Percentiles rank a stretch among this genome's conserved stretches.
Evolutionary conservation across 2,797 vertebrate species (phyloP).

Genomic region (Alouatta caraya): DNA sequence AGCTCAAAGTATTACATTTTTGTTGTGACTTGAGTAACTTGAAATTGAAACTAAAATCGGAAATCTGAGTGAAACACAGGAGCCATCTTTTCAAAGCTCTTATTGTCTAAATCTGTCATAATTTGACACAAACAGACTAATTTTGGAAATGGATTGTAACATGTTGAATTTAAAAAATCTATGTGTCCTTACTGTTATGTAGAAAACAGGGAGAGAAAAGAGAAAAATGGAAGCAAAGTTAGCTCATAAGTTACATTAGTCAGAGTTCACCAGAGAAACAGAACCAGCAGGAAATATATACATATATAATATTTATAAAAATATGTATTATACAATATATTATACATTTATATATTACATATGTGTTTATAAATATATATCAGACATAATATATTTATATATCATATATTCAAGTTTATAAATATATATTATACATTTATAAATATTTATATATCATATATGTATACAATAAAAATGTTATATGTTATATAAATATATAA

Average conservation of each 20-base stretch:
- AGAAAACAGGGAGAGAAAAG: neutral
- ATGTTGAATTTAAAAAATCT: neutral
- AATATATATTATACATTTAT: neutral
- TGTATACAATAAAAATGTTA: no score
- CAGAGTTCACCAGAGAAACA: neutral
- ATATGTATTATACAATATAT: neutral
- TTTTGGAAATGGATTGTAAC: neutral
- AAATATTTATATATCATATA: no score
- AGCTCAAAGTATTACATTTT: neutral
- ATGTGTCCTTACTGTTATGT: neutral
- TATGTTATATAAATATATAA: neutral
- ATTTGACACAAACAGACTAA: neutral
- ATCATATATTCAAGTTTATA: neutral
- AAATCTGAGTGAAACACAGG: neutral
- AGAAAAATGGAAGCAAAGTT: neutral
- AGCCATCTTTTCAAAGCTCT: neutral
- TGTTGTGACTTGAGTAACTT: neutral
- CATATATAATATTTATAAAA: neutral
- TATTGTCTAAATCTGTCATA: neutral
- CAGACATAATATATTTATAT: neutral
- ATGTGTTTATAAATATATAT: neutral
- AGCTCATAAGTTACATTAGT: neutral
- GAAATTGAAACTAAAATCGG: slow-evolving; percentile 11
- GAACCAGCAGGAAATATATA: neutral
- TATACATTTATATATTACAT: neutral